Base-by-base conservation (phyloP, 1,140 invertebrate genomes). In the Eulimnadia texana region DNA sequence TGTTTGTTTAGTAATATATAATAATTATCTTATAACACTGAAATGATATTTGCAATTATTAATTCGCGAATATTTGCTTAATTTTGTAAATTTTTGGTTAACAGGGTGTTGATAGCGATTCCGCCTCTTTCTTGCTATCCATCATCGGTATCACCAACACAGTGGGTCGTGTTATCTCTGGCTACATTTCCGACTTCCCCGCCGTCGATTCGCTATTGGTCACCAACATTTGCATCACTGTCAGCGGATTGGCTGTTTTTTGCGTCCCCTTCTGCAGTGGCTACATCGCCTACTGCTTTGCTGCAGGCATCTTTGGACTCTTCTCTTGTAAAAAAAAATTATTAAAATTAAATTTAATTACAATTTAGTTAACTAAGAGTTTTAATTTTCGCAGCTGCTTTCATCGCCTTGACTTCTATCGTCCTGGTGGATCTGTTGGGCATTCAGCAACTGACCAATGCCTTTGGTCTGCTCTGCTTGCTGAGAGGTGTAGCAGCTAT, bases 101-200 rank as follows among this genome's bases (percentile, higher is more conserved):
- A n/a, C 71, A 88, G 82, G 83, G 83, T 62, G 84, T 96, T 33
- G 82, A 84, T 10, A 72, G 75, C 25, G 80, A 80, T 2, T 76
- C 83, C 63, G 93, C 93, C 0, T 87, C 93, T 2, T 88, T 89
- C 70, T 76, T 98, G 47, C 71, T 99, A 19, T 96, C 94, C 3
- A 85, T 94, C 53, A 97, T 98, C 70, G 95, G 93, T 63, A 91
- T 96, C 58, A 93, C 92, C 3, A 97, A 97, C 72, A 94, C 92
- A 0, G 68, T 93, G 51, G 91, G 90, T 29, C 85, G 91, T 74
- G 83, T 95, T 29, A 76, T 82, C 22, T 93, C 87, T 71, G 91
- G 91, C 49, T 91, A 85, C 72, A 79, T 92, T 33, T 86, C 86
- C 0, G 86, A 90, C 72, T 84, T 88, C 71, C 86, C 86, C 1